These are phyloP conservation scores for Thripadectes ignobilis DNA, from an alignment of 2,797 vertebrate species.

Conservation along the genomic window DNA sequence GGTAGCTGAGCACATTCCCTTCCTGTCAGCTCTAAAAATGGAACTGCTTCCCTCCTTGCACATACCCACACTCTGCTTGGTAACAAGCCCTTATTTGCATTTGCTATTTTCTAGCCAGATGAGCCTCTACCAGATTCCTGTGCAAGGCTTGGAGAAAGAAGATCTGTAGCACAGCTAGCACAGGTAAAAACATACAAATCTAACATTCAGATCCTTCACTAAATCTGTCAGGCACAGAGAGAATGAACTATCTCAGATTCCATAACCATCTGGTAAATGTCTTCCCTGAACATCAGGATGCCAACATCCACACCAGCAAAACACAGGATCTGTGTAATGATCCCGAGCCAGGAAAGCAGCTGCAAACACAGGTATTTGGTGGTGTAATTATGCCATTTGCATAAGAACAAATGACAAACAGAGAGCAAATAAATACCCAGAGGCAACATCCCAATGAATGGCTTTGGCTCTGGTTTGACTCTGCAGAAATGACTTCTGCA, in stretches of 20 bases:
- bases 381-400: neutral
- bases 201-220: neutral
- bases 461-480: neutral
- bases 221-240: neutral
- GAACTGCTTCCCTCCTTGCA: constrained; percentile 17
- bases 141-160: constrained; percentile 37
- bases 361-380: neutral
- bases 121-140: neutral
- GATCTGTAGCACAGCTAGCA: constrained; percentile 65
- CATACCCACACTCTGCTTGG: neutral
- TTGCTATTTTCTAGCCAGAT: constrained; percentile 57
- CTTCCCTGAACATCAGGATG: neutral
- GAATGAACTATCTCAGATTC: neutral
- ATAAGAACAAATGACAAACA: neutral
- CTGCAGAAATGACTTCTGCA: neutral
- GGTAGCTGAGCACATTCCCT: constrained; percentile 37
- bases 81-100: constrained; percentile 28
- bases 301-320: neutral
- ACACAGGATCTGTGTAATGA: neutral
- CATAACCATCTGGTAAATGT: neutral
- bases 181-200: constrained; percentile 64
- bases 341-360: neutral
- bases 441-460: neutral
- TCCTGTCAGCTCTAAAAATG: constrained; percentile 5
- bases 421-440: neutral